A percentile compares a stretch with the other conserved stretches of the same genome.
phyloP scores from a whole-genome alignment of 2,797 vertebrate genomes.

The Uromys caudimaculatus region DNA sequence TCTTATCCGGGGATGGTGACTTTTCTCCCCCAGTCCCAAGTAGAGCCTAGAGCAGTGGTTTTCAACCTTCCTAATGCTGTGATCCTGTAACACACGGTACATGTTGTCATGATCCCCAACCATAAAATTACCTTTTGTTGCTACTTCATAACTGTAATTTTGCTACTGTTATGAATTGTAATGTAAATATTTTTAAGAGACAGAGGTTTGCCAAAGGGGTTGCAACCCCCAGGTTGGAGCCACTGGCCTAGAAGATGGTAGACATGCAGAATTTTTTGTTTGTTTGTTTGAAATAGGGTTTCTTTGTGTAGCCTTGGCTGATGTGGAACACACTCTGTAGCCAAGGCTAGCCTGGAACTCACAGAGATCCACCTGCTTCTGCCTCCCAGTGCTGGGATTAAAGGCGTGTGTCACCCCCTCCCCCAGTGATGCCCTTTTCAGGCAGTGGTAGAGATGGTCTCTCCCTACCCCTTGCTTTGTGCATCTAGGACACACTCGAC shows the following conservation, averaged over 20 bases:
- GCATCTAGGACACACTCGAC: not conserved
- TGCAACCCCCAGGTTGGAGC: not conserved
- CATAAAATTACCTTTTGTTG: not conserved
- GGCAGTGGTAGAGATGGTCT: not conserved
- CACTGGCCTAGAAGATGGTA: not conserved
- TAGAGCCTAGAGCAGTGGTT: not conserved
- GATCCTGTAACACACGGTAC: not conserved
- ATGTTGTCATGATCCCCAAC: not conserved
- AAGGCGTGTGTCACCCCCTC: not conserved
- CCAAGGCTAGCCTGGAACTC: not conserved
- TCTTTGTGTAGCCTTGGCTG: not conserved
- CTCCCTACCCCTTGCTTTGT: not conserved
- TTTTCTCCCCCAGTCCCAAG: not conserved
- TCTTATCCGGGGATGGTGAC: too few relatives aligned
- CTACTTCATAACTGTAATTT: not conserved
- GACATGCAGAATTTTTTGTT: not conserved
- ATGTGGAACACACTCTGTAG: not conserved
- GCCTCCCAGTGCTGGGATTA: not conserved
- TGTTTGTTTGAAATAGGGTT: not conserved
- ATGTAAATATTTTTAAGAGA: not conserved
- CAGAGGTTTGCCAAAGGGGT: not conserved
- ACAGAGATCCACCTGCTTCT: not conserved
- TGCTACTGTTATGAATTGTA: not conserved
- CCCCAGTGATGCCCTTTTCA: not conserved
- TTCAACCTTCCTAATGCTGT: not conserved